Conservation (phyloP, 2,888 invertebrate species). For the Linnaemya tessellans region DNA sequence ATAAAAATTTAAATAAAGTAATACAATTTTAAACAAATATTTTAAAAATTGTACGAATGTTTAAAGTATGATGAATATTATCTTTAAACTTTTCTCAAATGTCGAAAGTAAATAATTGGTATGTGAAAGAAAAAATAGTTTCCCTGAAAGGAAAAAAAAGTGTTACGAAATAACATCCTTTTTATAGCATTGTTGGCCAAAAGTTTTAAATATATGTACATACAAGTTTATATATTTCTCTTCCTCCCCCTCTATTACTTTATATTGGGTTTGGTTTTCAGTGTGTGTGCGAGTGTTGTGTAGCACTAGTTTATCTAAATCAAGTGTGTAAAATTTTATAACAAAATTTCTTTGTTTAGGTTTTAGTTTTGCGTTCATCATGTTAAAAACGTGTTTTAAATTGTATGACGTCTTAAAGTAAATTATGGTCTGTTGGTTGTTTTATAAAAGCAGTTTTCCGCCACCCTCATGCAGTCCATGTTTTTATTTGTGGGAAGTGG, state of each 20-base stretch:
- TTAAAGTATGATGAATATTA: background rate
- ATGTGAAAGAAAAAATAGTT: background rate
- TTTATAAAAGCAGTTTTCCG: conserved; percentile 4
- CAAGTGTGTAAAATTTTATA: conserved; percentile 7
- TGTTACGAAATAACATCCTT: conserved; percentile 72
- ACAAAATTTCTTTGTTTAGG: conserved; percentile 39
- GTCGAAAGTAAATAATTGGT: background rate
- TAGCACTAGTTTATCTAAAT: background rate
- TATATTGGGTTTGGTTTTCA: conserved; percentile 19
- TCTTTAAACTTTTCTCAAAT: background rate
- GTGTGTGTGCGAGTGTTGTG: background rate
- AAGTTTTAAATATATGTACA: conserved; percentile 18
- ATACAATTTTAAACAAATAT: background rate
- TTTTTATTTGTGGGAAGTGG: background rate
- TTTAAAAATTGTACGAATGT: background rate
- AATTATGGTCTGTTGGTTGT: conserved; percentile 6
- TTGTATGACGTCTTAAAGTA: conserved; percentile 24
- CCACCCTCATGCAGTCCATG: conserved; percentile 36
- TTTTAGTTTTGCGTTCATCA: background rate
- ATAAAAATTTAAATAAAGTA: conserved; percentile 17
- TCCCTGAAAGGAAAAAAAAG: conserved; percentile 39
- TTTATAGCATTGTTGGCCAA: conserved; percentile 47
- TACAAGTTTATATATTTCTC: background rate
- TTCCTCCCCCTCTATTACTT: conserved; percentile 17
- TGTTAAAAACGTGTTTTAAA: conserved; percentile 32